Conservation (phyloP, 2,888 invertebrate genomes). For the Hypselothyrea guttata region DNA sequence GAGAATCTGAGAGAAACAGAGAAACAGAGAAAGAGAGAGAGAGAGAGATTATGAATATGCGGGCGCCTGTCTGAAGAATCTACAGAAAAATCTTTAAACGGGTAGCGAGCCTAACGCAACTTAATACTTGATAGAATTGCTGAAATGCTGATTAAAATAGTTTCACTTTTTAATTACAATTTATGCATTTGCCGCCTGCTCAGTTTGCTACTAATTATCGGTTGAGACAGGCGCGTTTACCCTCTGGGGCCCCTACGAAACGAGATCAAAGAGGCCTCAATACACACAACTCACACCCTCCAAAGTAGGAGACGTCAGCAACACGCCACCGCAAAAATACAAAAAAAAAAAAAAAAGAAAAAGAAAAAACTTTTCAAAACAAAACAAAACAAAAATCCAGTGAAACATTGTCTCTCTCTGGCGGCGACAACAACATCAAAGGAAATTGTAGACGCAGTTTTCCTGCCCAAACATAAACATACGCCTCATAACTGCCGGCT, state of each 20-base stretch:
- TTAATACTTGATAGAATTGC: conserved; percentile 67
- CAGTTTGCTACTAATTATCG: conserved; percentile 63
- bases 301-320: conserved; percentile 47
- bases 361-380: not conserved
- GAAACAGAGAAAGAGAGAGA: no score
- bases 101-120: not conserved
- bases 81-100: no score
- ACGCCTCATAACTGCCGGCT: conserved; percentile 20
- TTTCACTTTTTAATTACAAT: conserved; percentile 76
- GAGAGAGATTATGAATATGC: no score
- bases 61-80: conserved; percentile 44
- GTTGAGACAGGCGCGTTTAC: conserved; percentile 18
- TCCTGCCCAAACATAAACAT: conserved; percentile 73
- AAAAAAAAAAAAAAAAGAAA: conserved; percentile 16
- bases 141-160: conserved; percentile 75
- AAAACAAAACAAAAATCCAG: no score
- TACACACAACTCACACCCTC: conserved; percentile 15
- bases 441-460: conserved; percentile 72
- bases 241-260: conserved; percentile 13
- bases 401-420: conserved; percentile 56
- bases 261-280: conserved; percentile 63
- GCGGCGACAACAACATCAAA: conserved; percentile 62
- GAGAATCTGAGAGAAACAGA: no score
- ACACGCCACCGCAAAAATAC: conserved; percentile 28
- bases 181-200: conserved; percentile 49